These are phyloP conservation scores for Ferrisia virgata DNA, from an alignment of 2,888 invertebrate genomes.

Conservation along the genomic window DNA sequence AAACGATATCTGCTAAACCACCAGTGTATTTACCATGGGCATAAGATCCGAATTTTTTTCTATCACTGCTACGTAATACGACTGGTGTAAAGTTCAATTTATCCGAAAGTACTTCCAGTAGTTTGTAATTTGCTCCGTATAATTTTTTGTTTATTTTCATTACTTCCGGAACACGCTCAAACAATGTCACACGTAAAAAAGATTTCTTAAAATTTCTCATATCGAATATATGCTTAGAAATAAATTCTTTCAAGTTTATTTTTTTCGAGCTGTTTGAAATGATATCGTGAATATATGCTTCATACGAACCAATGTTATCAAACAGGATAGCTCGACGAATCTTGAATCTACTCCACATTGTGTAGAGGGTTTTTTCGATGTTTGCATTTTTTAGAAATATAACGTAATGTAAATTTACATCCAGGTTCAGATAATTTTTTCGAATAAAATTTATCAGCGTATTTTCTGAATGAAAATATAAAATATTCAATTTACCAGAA, in stretches of 20 bases:
- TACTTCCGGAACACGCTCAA: not conserved
- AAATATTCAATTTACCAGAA: not conserved
- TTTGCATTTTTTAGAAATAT: not conserved
- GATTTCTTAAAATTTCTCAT: not conserved
- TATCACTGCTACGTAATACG: not conserved
- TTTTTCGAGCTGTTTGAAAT: not conserved
- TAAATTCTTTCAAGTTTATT: not conserved
- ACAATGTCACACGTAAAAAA: not conserved
- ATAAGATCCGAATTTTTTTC: conserved; percentile 32
- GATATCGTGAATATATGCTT: not conserved
- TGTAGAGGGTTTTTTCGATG: not conserved
- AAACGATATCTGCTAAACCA: conserved; percentile 32
- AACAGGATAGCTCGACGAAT: not conserved
- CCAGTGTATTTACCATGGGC: conserved; percentile 39
- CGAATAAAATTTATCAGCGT: not conserved
- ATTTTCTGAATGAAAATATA: not conserved
- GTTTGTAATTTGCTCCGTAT: conserved; percentile 22
- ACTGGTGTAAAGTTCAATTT: conserved; percentile 34
- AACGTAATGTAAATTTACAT: not conserved
- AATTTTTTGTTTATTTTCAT: not conserved
- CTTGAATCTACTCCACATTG: not conserved
- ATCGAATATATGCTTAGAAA: not conserved
- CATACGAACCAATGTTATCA: not conserved
- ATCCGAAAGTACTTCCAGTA: not conserved
- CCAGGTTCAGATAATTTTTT: not conserved